Evolutionary conservation across 2,113 vertebrate genomes (phyloP).

Genomic region (Tinamus guttatus): DNA sequence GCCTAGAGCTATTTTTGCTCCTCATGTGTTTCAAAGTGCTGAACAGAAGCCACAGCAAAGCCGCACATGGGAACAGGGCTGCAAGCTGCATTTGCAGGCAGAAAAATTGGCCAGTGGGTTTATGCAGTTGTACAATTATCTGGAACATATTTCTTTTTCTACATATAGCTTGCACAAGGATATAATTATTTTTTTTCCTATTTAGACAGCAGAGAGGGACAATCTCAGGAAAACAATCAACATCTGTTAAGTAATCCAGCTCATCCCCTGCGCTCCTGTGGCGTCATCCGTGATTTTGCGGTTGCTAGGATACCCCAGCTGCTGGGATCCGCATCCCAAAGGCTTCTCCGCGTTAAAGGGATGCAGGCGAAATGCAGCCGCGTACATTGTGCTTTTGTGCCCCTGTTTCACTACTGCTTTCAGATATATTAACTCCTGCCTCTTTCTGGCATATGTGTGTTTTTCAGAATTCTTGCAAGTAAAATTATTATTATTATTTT

Average conservation of each 20-base stretch:
- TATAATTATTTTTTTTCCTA: neutral
- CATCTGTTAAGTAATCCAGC: slow-evolving; percentile 50
- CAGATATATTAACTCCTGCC: neutral
- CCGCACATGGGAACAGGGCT: neutral
- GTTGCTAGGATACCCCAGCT: slow-evolving; percentile 69
- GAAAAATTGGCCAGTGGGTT: fast-evolving
- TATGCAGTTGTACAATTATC: fast-evolving
- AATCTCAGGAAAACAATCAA: neutral
- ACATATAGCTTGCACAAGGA: neutral
- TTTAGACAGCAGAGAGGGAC: neutral
- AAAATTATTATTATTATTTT: neutral
- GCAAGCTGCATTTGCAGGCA: neutral
- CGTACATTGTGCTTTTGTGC: neutral
- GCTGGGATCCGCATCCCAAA: slow-evolving; percentile 10
- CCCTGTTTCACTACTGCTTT: neutral
- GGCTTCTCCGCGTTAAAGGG: neutral
- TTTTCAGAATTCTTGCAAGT: neutral
- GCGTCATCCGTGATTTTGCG: neutral
- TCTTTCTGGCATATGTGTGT: neutral
- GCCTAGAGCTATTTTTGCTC: slow-evolving; percentile 30
- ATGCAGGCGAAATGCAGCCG: fast-evolving
- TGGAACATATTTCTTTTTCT: neutral
- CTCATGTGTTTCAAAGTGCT: neutral
- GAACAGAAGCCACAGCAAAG: neutral
- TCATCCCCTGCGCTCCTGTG: slow-evolving; percentile 10